Evolutionary conservation across 2,888 invertebrate species (phyloP).

Genomic region (Phoronis australis): DNA sequence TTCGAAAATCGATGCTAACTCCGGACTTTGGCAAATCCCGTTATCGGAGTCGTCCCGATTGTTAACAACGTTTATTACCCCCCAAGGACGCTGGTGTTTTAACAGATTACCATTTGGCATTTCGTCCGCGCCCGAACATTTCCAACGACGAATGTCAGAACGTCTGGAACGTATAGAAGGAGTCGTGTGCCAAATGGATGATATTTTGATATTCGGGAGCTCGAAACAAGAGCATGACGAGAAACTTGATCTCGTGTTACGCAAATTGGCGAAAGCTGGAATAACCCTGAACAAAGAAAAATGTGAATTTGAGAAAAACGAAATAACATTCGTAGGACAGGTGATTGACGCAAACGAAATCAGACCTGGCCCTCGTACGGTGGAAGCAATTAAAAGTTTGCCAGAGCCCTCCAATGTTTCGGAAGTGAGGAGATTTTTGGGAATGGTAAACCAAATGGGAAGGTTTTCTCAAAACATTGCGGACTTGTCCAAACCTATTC

Average conservation of each 20-base stretch:
- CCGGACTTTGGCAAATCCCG: too few relatives aligned
- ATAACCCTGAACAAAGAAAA: too few relatives aligned
- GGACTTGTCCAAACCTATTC: constrained; percentile 8
- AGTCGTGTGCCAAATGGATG: constrained; percentile 14
- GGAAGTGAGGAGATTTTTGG: constrained; percentile 8
- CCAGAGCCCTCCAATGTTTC: constrained; percentile 8
- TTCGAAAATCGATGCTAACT: constrained; percentile 17
- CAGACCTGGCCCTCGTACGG: constrained; percentile 7
- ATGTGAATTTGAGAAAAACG: too few relatives aligned
- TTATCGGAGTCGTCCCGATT: constrained; percentile 8
- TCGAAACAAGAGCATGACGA: not conserved
- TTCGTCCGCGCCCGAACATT: constrained; percentile 49
- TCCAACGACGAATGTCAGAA: constrained; percentile 48
- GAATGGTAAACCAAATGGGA: constrained; percentile 17
- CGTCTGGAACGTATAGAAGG: constrained; percentile 25
- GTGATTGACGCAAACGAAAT: too few relatives aligned
- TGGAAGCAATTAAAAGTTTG: constrained; percentile 7
- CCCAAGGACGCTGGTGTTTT: constrained; percentile 24
- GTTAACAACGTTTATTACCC: constrained; percentile 24
- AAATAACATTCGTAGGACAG: too few relatives aligned
- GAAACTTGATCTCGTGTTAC: too few relatives aligned
- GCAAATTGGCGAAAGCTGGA: too few relatives aligned
- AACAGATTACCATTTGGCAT: constrained; percentile 25
- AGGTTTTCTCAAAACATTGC: constrained; percentile 12
- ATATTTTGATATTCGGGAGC: constrained; percentile 6